phyloP scores from a whole-genome alignment of 2,113 vertebrate genomes.

The Gavia stellata region DNA sequence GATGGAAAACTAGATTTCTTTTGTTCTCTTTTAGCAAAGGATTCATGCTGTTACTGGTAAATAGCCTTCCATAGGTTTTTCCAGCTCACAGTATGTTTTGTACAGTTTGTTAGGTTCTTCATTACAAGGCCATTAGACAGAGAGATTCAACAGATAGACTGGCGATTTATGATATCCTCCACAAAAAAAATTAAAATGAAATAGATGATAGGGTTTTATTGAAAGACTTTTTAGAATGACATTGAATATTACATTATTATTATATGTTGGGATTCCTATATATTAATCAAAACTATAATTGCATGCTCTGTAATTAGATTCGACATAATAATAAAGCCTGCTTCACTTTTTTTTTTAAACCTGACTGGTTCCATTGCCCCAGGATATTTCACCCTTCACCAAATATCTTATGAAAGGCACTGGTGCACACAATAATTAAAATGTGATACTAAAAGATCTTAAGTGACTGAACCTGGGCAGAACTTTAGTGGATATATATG shows the following conservation, averaged over 20 bases:
- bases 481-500: background rate
- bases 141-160: background rate
- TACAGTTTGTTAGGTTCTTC: background rate
- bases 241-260: background rate
- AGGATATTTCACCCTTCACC: background rate
- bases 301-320: background rate
- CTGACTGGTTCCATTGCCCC: background rate
- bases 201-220: background rate
- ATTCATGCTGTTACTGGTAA: background rate
- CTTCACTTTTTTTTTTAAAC: background rate
- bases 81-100: background rate
- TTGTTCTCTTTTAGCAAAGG: background rate
- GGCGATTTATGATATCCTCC: background rate
- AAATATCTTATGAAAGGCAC: background rate
- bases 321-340: background rate
- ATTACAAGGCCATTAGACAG: background rate
- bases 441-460: background rate
- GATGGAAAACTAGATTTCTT: background rate
- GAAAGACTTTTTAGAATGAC: background rate
- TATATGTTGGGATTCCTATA: background rate
- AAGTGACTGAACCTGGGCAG: background rate
- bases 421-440: background rate
- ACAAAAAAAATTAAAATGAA: background rate
- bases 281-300: background rate
- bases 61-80: background rate